These are phyloP conservation scores for Pentalonia nigronervosa DNA, from an alignment of 1,140 invertebrate genomes.

Conservation along the genomic window DNA sequence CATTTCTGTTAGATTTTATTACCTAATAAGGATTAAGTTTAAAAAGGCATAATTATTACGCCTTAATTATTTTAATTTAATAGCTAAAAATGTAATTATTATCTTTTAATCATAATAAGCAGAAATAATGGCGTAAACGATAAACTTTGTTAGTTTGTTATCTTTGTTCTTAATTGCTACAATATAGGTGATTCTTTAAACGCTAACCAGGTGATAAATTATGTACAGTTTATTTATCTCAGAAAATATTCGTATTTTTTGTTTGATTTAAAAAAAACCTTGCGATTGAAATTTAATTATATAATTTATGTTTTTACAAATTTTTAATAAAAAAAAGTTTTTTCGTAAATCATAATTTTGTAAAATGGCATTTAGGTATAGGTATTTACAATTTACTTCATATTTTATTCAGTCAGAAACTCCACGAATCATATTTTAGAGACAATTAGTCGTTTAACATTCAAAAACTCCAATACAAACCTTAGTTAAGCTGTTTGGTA, in stretches of 20 bases:
- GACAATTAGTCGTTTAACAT: background rate
- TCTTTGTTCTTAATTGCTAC: background rate
- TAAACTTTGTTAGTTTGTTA: background rate
- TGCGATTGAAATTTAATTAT: background rate
- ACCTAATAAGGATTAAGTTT: background rate
- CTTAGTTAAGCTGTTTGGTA: background rate
- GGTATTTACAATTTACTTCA: background rate
- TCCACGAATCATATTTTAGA: constrained; percentile 19
- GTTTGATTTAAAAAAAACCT: background rate
- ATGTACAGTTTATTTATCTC: background rate
- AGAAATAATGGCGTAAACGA: background rate
- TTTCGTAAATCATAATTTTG: background rate
- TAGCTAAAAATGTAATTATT: background rate
- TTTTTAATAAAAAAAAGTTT: constrained; percentile 17
- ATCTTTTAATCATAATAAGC: background rate
- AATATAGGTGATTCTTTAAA: background rate
- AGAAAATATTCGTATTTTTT: background rate
- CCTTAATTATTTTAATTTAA: background rate
- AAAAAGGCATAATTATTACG: background rate
- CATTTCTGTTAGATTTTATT: background rate
- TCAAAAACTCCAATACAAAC: constrained; percentile 29
- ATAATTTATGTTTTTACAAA: background rate
- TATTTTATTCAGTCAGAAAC: background rate
- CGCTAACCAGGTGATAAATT: background rate
- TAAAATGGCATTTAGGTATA: background rate